phyloP scores from a whole-genome alignment of 2,113 vertebrate species.

The Actinemys pallida region DNA sequence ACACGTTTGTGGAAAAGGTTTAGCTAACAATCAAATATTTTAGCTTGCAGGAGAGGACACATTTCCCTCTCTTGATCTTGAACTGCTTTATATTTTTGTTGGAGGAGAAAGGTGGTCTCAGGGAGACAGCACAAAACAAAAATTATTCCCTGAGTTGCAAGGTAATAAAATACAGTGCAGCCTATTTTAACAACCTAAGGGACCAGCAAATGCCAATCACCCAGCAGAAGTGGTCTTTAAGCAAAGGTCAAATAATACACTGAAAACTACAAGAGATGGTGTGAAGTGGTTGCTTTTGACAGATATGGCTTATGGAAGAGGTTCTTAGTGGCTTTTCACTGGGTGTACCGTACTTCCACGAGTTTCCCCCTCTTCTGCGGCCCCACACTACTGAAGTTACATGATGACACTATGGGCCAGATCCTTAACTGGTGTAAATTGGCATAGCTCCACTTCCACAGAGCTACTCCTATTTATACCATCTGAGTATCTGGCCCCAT shows the following conservation, averaged over 20 bases:
- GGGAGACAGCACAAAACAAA: background rate
- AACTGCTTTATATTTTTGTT: background rate
- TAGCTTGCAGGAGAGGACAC: background rate
- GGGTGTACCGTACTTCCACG: background rate
- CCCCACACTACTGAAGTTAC: background rate
- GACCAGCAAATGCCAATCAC: background rate
- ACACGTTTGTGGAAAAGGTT: background rate
- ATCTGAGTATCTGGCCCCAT: background rate
- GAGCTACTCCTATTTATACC: background rate
- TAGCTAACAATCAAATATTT: background rate
- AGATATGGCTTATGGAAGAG: background rate
- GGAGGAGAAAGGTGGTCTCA: background rate
- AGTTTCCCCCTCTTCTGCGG: background rate
- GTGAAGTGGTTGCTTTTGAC: background rate
- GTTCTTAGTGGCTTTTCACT: background rate
- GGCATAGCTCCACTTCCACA: background rate
- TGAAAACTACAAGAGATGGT: background rate
- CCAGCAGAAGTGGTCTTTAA: background rate
- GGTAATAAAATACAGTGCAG: background rate
- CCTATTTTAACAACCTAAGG: background rate
- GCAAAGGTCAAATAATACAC: background rate
- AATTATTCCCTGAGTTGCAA: background rate
- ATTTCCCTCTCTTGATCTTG: background rate
- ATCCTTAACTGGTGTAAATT: background rate
- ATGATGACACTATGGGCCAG: background rate